A percentile compares a stretch with the other conserved stretches of the same genome.
These are phyloP conservation scores for Trichoplusia ni DNA, from an alignment of 1,140 invertebrate genomes.

Conservation along the genomic window DNA sequence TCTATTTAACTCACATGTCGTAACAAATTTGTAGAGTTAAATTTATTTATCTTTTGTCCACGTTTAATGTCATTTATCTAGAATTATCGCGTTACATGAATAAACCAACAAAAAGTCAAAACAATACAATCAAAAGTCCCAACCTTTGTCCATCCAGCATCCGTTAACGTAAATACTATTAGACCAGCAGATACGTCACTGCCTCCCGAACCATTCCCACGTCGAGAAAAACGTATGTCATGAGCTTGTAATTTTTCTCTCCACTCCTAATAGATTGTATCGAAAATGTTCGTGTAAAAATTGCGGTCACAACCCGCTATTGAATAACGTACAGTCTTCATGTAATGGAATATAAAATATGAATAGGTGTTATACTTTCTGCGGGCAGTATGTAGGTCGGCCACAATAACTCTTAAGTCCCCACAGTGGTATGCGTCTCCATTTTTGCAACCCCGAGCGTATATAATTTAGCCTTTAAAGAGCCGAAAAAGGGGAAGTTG, in stretches of 20 bases:
- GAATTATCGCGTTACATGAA: no score
- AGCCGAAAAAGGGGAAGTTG: constrained; percentile 70
- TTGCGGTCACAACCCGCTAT: constrained; percentile 35
- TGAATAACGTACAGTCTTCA: constrained; percentile 57
- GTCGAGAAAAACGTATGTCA: constrained; percentile 44
- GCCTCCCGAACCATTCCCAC: constrained; percentile 14
- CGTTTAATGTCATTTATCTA: no score
- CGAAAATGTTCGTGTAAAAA: constrained; percentile 34
- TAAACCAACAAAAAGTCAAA: no score
- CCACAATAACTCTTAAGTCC: constrained; percentile 65
- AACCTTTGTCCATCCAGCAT: neutral
- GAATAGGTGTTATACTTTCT: constrained; percentile 51
- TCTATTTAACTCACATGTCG: no score
- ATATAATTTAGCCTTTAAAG: constrained; percentile 78
- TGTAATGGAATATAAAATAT: constrained; percentile 68
- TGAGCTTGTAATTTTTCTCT: constrained; percentile 51
- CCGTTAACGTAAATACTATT: constrained; percentile 23
- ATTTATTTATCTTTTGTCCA: no score
- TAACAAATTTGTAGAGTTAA: no score
- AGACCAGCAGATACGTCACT: constrained; percentile 25
- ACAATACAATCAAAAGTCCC: no score
- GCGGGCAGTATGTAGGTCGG: constrained; percentile 50
- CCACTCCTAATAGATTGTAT: constrained; percentile 44
- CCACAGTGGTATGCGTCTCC: constrained; percentile 72
- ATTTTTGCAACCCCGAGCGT: constrained; percentile 66